Conservation (phyloP, 2,888 invertebrate genomes). For the Coelinius sp. region DNA sequence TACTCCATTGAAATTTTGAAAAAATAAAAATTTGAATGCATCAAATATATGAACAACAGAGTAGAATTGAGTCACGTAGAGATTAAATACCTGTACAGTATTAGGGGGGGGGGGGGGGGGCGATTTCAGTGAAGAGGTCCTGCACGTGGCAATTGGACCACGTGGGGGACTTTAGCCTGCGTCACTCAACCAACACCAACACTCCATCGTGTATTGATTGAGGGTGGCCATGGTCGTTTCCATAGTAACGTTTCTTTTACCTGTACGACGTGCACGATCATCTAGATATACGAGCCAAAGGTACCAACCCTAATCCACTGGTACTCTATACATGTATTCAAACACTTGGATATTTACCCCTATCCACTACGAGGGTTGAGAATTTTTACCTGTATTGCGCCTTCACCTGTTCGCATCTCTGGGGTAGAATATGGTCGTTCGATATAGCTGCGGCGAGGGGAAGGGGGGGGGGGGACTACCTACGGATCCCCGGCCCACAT, state of each 20-base stretch:
- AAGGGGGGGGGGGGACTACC: neutral
- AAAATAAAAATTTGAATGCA: slow-evolving; percentile 2
- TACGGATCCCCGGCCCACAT: slow-evolving; percentile 31
- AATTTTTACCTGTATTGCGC: slow-evolving; percentile 27
- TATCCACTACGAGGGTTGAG: neutral
- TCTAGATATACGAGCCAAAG: slow-evolving; percentile 30
- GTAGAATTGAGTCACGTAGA: slow-evolving; percentile 16
- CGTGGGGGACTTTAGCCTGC: slow-evolving; percentile 67
- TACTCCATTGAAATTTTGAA: neutral
- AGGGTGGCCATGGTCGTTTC: slow-evolving; percentile 71
- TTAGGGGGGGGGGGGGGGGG: no score
- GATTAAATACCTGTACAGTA: neutral
- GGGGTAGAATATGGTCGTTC: no score
- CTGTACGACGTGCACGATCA: slow-evolving; percentile 58
- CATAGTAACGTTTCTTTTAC: slow-evolving; percentile 69
- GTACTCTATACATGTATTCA: neutral
- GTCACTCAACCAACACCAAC: slow-evolving; percentile 60
- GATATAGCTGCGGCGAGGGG: no score
- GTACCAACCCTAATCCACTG: neutral
- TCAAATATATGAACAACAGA: neutral
- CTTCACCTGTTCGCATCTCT: slow-evolving; percentile 37
- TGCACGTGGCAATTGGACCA: slow-evolving; percentile 71
- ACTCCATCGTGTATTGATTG: slow-evolving; percentile 69
- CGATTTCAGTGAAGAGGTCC: slow-evolving; percentile 53
- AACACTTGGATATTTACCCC: no score